Conservation (phyloP, 2,888 invertebrate species). For the Thumatha senex region DNA sequence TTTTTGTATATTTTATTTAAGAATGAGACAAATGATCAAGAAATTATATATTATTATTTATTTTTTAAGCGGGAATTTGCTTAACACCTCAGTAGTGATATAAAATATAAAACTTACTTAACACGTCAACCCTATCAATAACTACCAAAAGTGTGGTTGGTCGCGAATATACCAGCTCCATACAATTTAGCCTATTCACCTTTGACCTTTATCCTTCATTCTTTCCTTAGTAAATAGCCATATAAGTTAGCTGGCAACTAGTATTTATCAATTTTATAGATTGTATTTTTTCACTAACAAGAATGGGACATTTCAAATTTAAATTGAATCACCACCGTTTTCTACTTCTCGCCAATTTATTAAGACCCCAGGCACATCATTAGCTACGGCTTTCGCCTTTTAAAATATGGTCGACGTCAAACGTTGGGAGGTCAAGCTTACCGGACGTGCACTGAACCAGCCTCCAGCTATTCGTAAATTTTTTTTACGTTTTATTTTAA, state of each 20-base stretch:
- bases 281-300: constrained; percentile 32
- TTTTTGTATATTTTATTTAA: no score
- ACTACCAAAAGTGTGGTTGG: no score
- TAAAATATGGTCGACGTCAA: constrained; percentile 26
- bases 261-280: constrained; percentile 22
- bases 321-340: constrained; percentile 58
- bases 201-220: background rate
- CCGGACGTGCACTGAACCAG: constrained; percentile 36
- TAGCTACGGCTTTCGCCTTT: constrained; percentile 33
- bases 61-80: no score
- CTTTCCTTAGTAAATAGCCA: no score
- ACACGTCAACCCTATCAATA: no score
- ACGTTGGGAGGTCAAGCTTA: constrained; percentile 24
- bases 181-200: no score
- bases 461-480: constrained; percentile 30
- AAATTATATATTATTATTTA: no score
- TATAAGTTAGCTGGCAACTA: background rate
- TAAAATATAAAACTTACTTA: no score
- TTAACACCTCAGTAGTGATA: no score
- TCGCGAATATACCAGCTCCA: no score
- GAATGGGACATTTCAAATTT: constrained; percentile 51
- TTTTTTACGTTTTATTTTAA: constrained; percentile 32
- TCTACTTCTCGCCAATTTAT: constrained; percentile 41
- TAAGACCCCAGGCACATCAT: constrained; percentile 46
- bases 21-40: no score